Percentiles rank a stretch among this genome's conserved stretches.
phyloP scores from a whole-genome alignment of 1,140 invertebrate species.

The Sitodiplosis mosellana region DNA sequence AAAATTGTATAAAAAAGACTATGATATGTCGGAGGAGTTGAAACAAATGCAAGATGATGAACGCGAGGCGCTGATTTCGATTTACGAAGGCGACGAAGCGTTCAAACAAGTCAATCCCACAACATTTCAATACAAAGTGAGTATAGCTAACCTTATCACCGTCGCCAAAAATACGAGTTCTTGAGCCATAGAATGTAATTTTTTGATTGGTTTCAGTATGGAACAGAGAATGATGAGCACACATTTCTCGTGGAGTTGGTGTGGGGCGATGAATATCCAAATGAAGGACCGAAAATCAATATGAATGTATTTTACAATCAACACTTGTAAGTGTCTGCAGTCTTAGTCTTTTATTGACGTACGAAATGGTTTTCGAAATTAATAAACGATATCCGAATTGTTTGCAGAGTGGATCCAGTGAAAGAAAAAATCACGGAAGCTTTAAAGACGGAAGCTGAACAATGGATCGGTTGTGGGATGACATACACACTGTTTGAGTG shows the following conservation, averaged over 20 bases:
- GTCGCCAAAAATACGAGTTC: too few species aligned
- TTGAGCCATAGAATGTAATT: too few species aligned
- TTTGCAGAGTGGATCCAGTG: constrained; percentile 48
- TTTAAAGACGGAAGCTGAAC: constrained; percentile 50
- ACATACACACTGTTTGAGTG: constrained; percentile 88
- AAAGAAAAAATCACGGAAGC: constrained; percentile 49
- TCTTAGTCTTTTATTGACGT: too few species aligned
- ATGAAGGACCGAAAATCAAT: constrained; percentile 60
- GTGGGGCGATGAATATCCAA: constrained; percentile 74
- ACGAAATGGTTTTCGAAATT: too few species aligned
- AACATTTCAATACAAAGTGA: constrained; percentile 82
- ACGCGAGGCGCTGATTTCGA: constrained; percentile 74
- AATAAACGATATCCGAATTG: too few species aligned
- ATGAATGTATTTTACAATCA: constrained; percentile 89
- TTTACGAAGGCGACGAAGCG: constrained; percentile 79
- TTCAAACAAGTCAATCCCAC: constrained; percentile 64
- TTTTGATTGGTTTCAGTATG: constrained; percentile 53
- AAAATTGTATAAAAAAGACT: too few species aligned
- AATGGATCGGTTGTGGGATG: constrained; percentile 76
- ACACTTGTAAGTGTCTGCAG: constrained; percentile 80
- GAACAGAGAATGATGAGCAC: constrained; percentile 56
- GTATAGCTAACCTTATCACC: constrained; percentile 1
- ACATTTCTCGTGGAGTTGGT: constrained; percentile 74
- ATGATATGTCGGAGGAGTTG: constrained; percentile 29
- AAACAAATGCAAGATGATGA: constrained; percentile 67